A percentile compares a stretch with the other conserved stretches of the same genome.
Conservation (phyloP, 2,888 invertebrate species). For the Lepidocyrtoides sp. region DNA sequence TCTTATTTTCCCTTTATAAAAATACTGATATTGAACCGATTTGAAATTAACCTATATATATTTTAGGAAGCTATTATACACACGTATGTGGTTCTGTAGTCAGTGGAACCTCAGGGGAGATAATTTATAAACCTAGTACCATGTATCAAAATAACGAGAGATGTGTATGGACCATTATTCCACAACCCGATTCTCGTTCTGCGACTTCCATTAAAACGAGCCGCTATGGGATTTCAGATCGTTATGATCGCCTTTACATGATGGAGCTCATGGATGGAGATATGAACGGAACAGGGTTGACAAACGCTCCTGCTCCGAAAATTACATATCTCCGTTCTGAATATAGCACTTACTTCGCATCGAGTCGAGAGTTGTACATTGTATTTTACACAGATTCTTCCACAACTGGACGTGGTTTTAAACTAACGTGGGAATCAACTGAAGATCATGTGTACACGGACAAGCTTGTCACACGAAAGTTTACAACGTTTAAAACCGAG, state of each 20-base stretch:
- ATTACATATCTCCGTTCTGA: conserved; percentile 7
- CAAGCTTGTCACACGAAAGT: conserved; percentile 31
- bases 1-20: too few species aligned
- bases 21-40: too few species aligned
- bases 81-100: conserved; percentile 66
- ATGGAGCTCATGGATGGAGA: conserved; percentile 61
- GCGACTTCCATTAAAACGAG: neutral
- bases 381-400: conserved; percentile 65
- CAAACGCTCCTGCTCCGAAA: conserved; percentile 19
- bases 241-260: conserved; percentile 68
- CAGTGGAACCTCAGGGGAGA: conserved; percentile 30
- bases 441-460: neutral
- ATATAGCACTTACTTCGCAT: conserved; percentile 40
- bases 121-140: conserved; percentile 60
- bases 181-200: conserved; percentile 58
- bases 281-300: neutral
- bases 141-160: conserved; percentile 67
- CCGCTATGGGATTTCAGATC: conserved; percentile 46
- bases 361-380: conserved; percentile 44
- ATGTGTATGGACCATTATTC: conserved; percentile 75
- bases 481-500: conserved; percentile 32
- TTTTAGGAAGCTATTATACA: neutral
- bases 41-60: neutral
- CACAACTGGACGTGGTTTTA: conserved; percentile 55
- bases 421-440: neutral